Base-by-base conservation (phyloP, 2,888 invertebrate genomes). In the Coenonympha glycerion region DNA sequence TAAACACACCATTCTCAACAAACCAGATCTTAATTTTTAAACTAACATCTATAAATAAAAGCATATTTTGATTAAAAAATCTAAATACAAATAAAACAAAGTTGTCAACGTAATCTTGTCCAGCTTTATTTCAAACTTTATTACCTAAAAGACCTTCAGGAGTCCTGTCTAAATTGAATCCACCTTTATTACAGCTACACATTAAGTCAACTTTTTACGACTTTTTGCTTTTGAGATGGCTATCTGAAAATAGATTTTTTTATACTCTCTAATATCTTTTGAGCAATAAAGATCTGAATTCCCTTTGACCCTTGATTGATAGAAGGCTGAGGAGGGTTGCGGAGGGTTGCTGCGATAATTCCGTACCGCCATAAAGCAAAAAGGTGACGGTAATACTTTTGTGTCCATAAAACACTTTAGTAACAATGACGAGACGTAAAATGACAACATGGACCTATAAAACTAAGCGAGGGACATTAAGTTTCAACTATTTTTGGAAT, bases 221-320 rank as follows among this genome's bases (percentile, higher is more conserved):
- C 39, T 24, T 39, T 39, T 15, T 24, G 6, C 22, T 8, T 24
- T 24, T 4, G 19, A 30, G 41, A 41, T 41, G 3, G 31, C 13
- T 44, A 31, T 31, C 31, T 22, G 13, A 9, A 44, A 44, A 31
- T 44, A 31, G 31, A 44, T 33, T 21, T 44, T 42, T 31, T 30
- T 15, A 18, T 18, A 5, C 21, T 21, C 21, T 13, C 22, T 19
- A 31, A 44, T 31, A 13, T 44, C 31, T 31, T 30, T 44, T 44
- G 31, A 44, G 15, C 21, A 44, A 33, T 44, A 44, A 44, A 42
- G 18, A 33, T 44, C 22, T 39, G 22, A 44, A 31, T 44, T 33
- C 15, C 30, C 21, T 44, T 44, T 33, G 44, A 31, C 21, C 31
- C 21, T 15, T 22, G 44, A 44, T 44, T 31, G 31, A 44, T 44